Evolutionary conservation across 2,113 vertebrate species (phyloP).

Genomic region (Gadus macrocephalus): DNA sequence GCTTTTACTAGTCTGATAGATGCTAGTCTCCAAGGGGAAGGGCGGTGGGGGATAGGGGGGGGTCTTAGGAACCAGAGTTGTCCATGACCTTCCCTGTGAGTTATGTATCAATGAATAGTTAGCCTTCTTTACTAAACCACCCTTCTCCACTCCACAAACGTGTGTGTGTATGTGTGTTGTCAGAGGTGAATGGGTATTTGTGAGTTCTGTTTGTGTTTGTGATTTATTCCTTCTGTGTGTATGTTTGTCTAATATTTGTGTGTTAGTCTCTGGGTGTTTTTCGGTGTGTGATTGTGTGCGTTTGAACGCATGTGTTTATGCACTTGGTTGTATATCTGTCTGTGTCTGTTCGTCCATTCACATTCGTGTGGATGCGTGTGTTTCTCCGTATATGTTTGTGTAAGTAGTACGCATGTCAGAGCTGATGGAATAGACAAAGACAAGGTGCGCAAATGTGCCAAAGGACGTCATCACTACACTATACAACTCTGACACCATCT

Average conservation of each 20-base stretch:
- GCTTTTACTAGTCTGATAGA: conserved; percentile 30
- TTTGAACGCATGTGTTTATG: neutral
- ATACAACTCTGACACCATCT: too few relatives aligned
- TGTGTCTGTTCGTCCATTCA: conserved; percentile 1
- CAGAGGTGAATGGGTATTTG: too few relatives aligned
- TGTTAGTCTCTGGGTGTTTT: too few relatives aligned
- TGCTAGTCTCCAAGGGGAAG: conserved; percentile 27
- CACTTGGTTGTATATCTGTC: neutral
- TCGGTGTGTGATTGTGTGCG: neutral
- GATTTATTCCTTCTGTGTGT: conserved; percentile 4
- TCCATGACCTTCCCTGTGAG: neutral
- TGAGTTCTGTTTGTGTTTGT: neutral
- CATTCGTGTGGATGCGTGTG: too few relatives aligned
- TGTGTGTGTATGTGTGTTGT: too few relatives aligned
- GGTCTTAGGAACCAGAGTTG: neutral
- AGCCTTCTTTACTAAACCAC: too few relatives aligned
- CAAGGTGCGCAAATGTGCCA: neutral
- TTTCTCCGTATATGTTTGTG: too few relatives aligned
- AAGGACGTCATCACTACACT: neutral
- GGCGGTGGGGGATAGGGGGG: too few relatives aligned
- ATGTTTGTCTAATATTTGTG: too few relatives aligned
- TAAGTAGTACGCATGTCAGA: neutral
- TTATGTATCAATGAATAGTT: too few relatives aligned
- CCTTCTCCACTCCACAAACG: too few relatives aligned
- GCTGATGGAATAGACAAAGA: neutral